Percentiles rank a stretch among this genome's conserved stretches.
Evolutionary conservation across 37 sponge, comb jelly and placozoan species (phyloP).

Genomic region (Agelas oroides): DNA sequence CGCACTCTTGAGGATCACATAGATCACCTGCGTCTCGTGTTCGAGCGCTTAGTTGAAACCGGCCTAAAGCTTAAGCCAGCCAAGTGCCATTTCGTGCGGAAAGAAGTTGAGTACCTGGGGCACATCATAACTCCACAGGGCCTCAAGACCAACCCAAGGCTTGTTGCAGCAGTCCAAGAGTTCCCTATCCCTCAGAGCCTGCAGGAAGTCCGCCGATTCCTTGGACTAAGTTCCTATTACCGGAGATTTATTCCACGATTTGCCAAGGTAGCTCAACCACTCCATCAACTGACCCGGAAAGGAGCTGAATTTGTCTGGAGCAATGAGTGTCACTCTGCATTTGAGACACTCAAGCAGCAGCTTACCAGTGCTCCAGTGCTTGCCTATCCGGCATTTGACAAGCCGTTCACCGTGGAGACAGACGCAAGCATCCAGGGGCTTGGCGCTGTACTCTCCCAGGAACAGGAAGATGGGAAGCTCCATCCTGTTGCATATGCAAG

Average conservation of each 20-base stretch:
- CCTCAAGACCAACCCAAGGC: neutral
- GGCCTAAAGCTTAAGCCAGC: slow-evolving; percentile 51
- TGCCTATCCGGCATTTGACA: neutral
- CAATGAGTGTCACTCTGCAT: slow-evolving; percentile 26
- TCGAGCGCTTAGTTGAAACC: neutral
- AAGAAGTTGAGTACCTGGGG: slow-evolving; percentile 58
- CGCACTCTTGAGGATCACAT: slow-evolving; percentile 31
- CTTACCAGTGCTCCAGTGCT: neutral
- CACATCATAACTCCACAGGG: slow-evolving; percentile 9
- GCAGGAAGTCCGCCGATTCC: slow-evolving; percentile 1
- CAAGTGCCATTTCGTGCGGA: slow-evolving; percentile 28
- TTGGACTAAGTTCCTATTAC: slow-evolving; percentile 34
- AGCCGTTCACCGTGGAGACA: slow-evolving; percentile 17
- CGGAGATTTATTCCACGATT: slow-evolving; percentile 22
- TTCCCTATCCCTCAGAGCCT: neutral
- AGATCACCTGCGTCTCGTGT: slow-evolving; percentile 32
- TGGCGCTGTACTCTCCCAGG: no score
- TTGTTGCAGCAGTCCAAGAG: neutral
- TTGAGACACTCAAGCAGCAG: neutral
- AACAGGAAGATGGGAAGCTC: no score
- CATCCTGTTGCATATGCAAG: no score
- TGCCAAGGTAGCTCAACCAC: slow-evolving; percentile 25
- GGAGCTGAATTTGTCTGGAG: slow-evolving; percentile 1
- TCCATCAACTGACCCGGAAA: slow-evolving; percentile 21
- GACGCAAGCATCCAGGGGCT: no score